Percentiles rank a stretch among this genome's conserved stretches.
phyloP scores from a whole-genome alignment of 2,113 vertebrate species.

The Hippocampus abdominalis region DNA sequence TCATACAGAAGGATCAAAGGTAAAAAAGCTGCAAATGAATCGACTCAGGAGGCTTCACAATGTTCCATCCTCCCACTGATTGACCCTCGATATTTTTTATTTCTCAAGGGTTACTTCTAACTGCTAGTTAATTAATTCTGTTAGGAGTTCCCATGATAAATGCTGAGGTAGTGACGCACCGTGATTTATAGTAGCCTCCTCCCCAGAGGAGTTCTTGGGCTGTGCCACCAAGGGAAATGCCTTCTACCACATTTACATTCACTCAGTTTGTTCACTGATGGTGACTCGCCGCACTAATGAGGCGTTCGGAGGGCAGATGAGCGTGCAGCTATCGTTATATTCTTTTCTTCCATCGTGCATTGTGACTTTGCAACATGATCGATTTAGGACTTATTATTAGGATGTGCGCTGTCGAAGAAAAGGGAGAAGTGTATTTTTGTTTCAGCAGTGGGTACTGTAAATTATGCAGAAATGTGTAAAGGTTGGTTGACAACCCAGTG shows the following conservation, averaged over 20 bases:
- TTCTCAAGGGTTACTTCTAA: constrained; percentile 12
- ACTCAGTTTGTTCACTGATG: constrained; percentile 26
- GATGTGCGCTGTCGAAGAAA: background rate
- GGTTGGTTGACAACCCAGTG: background rate
- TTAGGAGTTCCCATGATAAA: constrained; percentile 28
- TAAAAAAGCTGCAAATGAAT: background rate
- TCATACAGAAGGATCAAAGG: constrained; percentile 1
- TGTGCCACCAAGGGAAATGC: constrained; percentile 33
- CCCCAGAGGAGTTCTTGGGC: constrained; percentile 23
- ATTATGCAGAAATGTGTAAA: background rate
- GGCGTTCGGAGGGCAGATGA: constrained; percentile 40
- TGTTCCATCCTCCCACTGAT: background rate
- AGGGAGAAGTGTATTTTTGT: background rate
- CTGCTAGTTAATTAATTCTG: constrained; percentile 14
- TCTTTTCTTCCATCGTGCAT: constrained; percentile 6
- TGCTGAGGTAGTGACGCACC: constrained; percentile 23
- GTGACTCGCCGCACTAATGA: constrained; percentile 60
- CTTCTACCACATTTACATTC: constrained; percentile 59
- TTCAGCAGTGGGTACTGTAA: background rate
- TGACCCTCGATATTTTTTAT: background rate
- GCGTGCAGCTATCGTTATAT: constrained; percentile 20
- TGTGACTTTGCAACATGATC: background rate
- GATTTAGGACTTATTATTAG: background rate
- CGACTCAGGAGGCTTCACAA: background rate
- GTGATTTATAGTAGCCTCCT: constrained; percentile 46